Evolutionary conservation across 2,888 invertebrate species (phyloP).

Genomic region (Nephrotoma flavescens): DNA sequence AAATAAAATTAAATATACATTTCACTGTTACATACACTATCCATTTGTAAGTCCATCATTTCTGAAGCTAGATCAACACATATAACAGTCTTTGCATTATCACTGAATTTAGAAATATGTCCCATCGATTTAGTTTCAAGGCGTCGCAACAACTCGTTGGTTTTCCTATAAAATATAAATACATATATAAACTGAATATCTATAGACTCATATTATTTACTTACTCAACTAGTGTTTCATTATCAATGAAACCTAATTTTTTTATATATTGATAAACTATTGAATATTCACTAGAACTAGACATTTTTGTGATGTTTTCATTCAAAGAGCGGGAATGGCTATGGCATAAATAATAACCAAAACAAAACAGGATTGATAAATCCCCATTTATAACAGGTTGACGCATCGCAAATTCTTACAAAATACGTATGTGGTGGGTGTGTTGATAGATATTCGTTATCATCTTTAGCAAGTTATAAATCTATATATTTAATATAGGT

Average conservation of each 20-base stretch:
- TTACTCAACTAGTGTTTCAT: constrained; percentile 22
- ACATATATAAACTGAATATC: neutral
- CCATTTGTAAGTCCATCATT: constrained; percentile 36
- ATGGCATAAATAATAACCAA: neutral
- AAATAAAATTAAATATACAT: neutral
- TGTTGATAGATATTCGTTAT: no score
- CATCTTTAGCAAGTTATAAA: no score
- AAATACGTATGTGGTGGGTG: no score
- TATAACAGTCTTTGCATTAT: constrained; percentile 42
- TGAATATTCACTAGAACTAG: constrained; percentile 10
- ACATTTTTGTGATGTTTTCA: constrained; percentile 1
- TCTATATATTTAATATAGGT: no score
- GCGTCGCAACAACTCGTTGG: constrained; percentile 25
- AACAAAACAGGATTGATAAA: neutral
- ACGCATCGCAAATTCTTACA: neutral
- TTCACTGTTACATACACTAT: constrained; percentile 31
- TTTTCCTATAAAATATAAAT: constrained; percentile 20
- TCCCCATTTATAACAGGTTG: neutral
- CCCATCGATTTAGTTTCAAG: constrained; percentile 25
- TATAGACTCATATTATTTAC: neutral
- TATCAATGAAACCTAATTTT: constrained; percentile 24
- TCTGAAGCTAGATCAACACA: constrained; percentile 45
- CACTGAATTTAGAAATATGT: constrained; percentile 33
- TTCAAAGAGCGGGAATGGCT: neutral
- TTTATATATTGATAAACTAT: constrained; percentile 23